Evolutionary conservation across 2,113 vertebrate species (phyloP), one percentile per base, ranked within the genome.

Genomic region (Corynorhinus townsendii): DNA sequence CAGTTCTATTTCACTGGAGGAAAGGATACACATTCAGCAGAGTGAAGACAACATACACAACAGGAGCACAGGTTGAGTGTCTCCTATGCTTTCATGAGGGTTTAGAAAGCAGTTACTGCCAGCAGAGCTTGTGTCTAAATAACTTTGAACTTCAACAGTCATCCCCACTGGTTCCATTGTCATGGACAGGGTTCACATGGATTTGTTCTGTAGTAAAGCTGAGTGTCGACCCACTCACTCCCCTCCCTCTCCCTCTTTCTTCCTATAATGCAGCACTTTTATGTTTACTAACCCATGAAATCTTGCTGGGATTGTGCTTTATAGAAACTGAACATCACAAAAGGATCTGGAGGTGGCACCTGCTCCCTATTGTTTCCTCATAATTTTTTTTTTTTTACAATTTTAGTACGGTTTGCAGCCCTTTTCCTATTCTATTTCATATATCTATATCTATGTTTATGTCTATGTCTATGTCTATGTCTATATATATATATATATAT

Each of bases 1-100:
- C 94, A 99, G 97, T 86, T 99, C 99, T 28, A 98, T 99, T 98
- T 99, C 99, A 49, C 98, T 99, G 77, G 19, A 86, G 95, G 1
- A 90, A 86, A 91, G 7, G 28, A 66, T 33, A 85, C 52, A 47
- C 4, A n/a, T 11, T 5, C 0, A 64, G 5, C n/a, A 54, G 9
- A 30, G 12, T 69, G 66, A 59, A 20, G 11, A 30, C 9, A 52
- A 19, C 16, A 59, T 8, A 45, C 28, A 47, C 11, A 71, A 38
- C 24, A 22, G 35, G 28, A n/a, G 11, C 49, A 45, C 75, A 45
- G 15, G 64, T 17, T 35, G 0, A 35, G 7, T 81, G 85, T 75
- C 93, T 79, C 12, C 30, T 80, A 11, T 16, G 62, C 69, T 8
- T 77, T 56, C 22, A 43, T 2, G 0, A 68, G 17, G 22, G 14